Evolutionary conservation across 2,888 invertebrate species (phyloP), one percentile per base, ranked within the genome.

Genomic region (Panzeria rudis): DNA sequence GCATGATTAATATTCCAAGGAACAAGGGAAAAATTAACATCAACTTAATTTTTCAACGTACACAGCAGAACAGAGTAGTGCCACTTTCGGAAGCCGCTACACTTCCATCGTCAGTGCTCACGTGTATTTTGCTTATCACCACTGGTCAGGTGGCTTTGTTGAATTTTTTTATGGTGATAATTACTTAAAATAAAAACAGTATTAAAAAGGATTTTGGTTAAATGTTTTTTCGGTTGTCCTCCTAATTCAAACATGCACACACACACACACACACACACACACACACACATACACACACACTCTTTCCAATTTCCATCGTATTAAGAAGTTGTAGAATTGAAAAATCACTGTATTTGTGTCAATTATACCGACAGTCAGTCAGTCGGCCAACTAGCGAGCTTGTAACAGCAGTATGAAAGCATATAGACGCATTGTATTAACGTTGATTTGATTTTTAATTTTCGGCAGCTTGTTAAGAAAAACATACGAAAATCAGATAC

Each of bases 401-500:
- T 64, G 56, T 50, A 61, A 62, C 71, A 72, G 62, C 50, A 52
- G n/a, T 44, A 29, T 38, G 52, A 17, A 25, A 68, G 38, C 75
- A 84, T n/a, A 61, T 44, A 54, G 52, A 72, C 72, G 62, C 62
- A 85, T 56, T 61, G 54, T 73, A 56, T 72, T 72, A 56, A 84
- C 72, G 52, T 77, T 62, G 56, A 56, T 47, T 66, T 54, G 38
- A 72, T 56, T 32, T 52, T 64, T 62, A 4, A 44, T 76, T 69
- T 75, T 82, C 72, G 59, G 76, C 85, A 81, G 52, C 29, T 66
- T 85, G 71, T 66, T 29, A 41, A 61, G 41, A n/a, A 50, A 62
- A 82, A 76, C 5, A 32, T 75, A 81, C 83, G 76, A 83, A 79
- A 68, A 35, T 90, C 91, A 92, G 92, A 92, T 88, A 89, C 90